Percentiles rank a stretch among this genome's conserved stretches.
phyloP scores from a whole-genome alignment of 1,140 invertebrate species.

The Pseudachorutes palmiensis region DNA sequence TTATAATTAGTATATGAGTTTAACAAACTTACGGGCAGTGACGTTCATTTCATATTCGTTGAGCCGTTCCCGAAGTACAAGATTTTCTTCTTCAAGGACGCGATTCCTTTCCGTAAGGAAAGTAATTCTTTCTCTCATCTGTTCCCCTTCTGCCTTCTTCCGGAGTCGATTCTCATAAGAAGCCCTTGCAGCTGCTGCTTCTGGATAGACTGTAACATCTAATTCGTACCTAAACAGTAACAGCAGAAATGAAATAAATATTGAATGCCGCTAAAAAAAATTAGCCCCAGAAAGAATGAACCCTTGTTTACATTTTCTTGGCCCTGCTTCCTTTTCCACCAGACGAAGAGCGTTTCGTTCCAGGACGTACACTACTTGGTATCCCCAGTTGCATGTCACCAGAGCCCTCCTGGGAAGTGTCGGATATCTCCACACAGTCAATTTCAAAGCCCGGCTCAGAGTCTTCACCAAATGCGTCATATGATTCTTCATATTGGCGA shows the following conservation, averaged over 20 bases:
- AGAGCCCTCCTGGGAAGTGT: neutral
- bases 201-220: neutral
- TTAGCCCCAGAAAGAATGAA: too few species aligned
- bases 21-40: neutral
- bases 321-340: neutral
- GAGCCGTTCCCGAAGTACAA: neutral
- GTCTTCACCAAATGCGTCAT: neutral
- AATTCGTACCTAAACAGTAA: too few species aligned
- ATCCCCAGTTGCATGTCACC: neutral
- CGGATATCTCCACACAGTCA: neutral
- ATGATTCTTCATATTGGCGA: neutral
- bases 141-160: neutral
- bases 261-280: too few species aligned
- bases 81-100: neutral
- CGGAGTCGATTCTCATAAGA: constrained; percentile 4
- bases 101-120: neutral
- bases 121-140: neutral
- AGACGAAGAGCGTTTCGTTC: neutral
- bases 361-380: neutral
- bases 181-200: neutral
- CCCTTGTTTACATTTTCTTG: constrained; percentile 5
- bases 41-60: neutral
- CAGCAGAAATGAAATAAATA: too few species aligned
- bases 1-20: too few species aligned
- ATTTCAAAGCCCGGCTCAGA: neutral